phyloP scores from a whole-genome alignment of 1,140 invertebrate species.

The Drosophila lacteicornis region DNA sequence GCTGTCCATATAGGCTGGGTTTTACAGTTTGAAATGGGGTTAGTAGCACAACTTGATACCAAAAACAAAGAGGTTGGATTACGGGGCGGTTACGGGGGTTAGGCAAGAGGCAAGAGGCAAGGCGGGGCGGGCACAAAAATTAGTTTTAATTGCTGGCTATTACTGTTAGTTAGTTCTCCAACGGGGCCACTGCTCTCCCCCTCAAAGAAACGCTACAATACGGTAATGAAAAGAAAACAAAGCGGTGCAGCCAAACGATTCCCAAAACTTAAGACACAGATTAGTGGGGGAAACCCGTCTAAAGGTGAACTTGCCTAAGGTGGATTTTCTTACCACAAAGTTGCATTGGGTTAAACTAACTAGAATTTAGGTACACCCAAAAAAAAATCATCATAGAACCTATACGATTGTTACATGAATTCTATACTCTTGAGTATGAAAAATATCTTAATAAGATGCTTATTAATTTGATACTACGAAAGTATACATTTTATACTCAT shows the following conservation, averaged over 20 bases:
- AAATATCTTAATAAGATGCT: no score
- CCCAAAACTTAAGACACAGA: slow-evolving; percentile 31
- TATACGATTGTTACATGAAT: no score
- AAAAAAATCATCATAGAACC: no score
- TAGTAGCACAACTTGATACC: slow-evolving; percentile 58
- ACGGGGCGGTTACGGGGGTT: slow-evolving; percentile 8
- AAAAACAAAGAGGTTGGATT: slow-evolving; percentile 27
- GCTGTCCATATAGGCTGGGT: slow-evolving; percentile 21
- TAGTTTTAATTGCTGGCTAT: slow-evolving; percentile 54
- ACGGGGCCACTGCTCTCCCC: slow-evolving; percentile 25
- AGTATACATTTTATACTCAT: no score
- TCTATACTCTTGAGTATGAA: no score
- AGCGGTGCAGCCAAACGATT: slow-evolving; percentile 37
- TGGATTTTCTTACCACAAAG: neutral
- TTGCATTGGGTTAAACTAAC: neutral
- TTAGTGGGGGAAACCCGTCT: slow-evolving; percentile 9
- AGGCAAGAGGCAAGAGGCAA: slow-evolving; percentile 18
- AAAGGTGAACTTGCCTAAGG: neutral
- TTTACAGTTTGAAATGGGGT: slow-evolving; percentile 46
- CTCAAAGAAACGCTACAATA: slow-evolving; percentile 36
- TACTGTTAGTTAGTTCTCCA: slow-evolving; percentile 38
- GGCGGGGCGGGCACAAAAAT: slow-evolving; percentile 45
- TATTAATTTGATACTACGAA: no score
- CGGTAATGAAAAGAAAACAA: slow-evolving; percentile 42
- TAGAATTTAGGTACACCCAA: neutral